phyloP scores from a whole-genome alignment of 2,113 vertebrate species.

The Carassius auratus region DNA sequence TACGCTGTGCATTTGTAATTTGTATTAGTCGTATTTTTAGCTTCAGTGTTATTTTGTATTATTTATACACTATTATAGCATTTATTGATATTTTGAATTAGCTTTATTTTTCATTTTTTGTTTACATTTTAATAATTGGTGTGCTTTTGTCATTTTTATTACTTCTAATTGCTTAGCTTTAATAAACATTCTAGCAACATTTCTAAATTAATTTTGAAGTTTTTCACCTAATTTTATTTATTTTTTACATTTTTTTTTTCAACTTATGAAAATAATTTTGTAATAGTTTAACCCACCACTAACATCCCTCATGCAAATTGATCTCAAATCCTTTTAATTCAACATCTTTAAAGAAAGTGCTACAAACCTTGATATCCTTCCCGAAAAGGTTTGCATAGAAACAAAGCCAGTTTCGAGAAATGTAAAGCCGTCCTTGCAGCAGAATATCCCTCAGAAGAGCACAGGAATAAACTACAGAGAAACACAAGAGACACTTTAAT shows the following conservation, averaged over 20 bases:
- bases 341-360: not conserved
- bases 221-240: no score
- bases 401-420: constrained; percentile 96
- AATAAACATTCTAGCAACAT: no score
- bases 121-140: no score
- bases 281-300: not conserved
- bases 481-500: not conserved
- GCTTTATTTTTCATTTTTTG: no score
- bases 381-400: constrained; percentile 97
- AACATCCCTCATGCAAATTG: not conserved
- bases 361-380: constrained; percentile 92
- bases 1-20: no score
- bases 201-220: no score
- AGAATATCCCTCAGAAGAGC: constrained; percentile 94
- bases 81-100: not conserved
- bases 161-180: not conserved
- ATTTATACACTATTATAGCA: not conserved
- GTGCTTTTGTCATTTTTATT: not conserved
- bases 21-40: no score
- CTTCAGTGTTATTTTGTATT: not conserved
- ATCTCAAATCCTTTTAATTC: not conserved
- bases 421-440: constrained; percentile 94
- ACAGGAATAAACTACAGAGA: constrained; percentile 87
- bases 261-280: no score
- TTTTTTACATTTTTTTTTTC: no score